Base-by-base conservation (phyloP, 2,888 invertebrate genomes). In the Pelosia muscerda region DNA sequence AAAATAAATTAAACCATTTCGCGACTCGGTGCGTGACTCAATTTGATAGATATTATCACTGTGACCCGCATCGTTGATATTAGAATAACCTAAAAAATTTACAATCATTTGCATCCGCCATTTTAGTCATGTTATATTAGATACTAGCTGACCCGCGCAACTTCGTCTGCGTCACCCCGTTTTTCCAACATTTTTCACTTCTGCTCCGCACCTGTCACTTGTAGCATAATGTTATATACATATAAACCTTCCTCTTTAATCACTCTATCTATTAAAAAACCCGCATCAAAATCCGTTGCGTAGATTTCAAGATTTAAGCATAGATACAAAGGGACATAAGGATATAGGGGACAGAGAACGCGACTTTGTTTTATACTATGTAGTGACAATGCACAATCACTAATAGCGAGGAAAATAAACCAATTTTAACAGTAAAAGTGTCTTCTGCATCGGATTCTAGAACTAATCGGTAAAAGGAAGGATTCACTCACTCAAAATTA, bases 31-130 rank as follows among this genome's bases (percentile, higher is more conserved):
- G 62, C 65, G 65, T 69, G 64, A 63, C 34, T 66, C 53, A 54
- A 57, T 65, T 67, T 63, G 68, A 66, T 72, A 38, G 38, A 60
- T 62, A 57, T 77, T 74, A 76, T 80, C 72, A 59, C 49, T 71
- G 61, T 73, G 76, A 71, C 76, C 73, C 66, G 75, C 69, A 71
- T 75, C 54, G 26, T 73, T 64, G 63, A 65, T 68, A 74, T 73
- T 70, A 56, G 69, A 73, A 57, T 73, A 75, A 78, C 73, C 75
- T 79, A 79, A 74, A 79, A 54, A 78, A 74, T 68, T 42, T 23
- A 58, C 71, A 75, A 73, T 76, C 69, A 69, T 69, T 77, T 75
- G 70, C 75, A 74, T 78, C 76, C 81, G 81, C 68, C 71, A 68
- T 74, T 68, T 68, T 68, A 56, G 65, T 65, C 31, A 63, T 19